phyloP scores from a whole-genome alignment of 2,113 vertebrate genomes.

The mouse (Mus musculus) region DNA sequence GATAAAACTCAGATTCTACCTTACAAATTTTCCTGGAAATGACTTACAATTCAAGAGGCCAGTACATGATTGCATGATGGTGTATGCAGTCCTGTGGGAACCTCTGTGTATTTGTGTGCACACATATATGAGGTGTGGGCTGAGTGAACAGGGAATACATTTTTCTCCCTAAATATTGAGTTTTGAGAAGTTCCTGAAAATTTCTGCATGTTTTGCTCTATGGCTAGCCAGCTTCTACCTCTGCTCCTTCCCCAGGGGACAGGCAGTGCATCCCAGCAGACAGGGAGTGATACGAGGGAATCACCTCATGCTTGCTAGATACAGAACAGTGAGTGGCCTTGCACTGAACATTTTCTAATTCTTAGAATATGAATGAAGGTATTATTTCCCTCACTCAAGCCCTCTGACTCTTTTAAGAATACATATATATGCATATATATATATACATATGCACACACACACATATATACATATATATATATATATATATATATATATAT shows the following conservation, averaged over 20 bases:
- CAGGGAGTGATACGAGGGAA: not conserved
- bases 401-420: not conserved
- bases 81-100: too few relatives aligned
- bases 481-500: too few relatives aligned
- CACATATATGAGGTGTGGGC: rapidly evolving
- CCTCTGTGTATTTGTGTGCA: not conserved
- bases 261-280: rapidly evolving
- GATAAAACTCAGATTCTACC: not conserved
- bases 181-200: not conserved
- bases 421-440: not conserved
- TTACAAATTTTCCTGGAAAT: not conserved
- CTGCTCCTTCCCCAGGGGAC: not conserved
- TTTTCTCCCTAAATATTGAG: not conserved
- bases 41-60: not conserved
- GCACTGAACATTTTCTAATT: not conserved
- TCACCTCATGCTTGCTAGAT: not conserved
- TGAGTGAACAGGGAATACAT: not conserved
- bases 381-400: not conserved
- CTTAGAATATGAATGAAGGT: not conserved
- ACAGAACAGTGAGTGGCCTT: not conserved
- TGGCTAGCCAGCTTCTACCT: not conserved
- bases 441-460: too few relatives aligned
- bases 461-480: too few relatives aligned
- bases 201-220: not conserved
- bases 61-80: not conserved